phyloP scores from a whole-genome alignment of 2,113 vertebrate species.

The Strix aluco region DNA sequence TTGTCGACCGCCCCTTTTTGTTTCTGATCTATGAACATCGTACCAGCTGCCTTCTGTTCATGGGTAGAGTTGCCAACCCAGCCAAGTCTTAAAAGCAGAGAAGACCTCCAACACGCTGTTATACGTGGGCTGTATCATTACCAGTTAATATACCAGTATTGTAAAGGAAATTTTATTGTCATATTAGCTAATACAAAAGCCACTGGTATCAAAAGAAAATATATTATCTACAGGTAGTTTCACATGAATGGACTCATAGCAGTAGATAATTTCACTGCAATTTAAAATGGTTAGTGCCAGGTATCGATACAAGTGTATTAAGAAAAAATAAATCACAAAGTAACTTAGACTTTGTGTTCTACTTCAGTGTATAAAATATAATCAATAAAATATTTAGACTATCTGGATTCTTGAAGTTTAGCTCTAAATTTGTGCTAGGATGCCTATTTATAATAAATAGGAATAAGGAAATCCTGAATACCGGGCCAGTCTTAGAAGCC shows the following conservation, averaged over 20 bases:
- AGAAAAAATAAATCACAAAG: not conserved
- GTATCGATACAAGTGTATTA: not conserved
- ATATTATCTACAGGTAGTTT: not conserved
- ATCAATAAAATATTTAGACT: conserved; percentile 59
- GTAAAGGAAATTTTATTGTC: not conserved
- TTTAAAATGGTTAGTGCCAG: not conserved
- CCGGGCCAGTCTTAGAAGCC: not conserved
- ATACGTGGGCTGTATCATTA: not conserved
- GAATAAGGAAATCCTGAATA: not conserved
- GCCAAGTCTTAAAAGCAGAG: conserved; percentile 63
- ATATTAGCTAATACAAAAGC: not conserved
- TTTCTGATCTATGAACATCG: conserved; percentile 95
- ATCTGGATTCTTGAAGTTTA: not conserved
- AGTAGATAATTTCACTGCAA: conserved; percentile 33
- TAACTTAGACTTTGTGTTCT: not conserved
- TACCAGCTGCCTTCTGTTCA: conserved; percentile 92
- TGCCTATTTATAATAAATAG: not conserved
- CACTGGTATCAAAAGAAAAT: not conserved
- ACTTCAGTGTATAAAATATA: conserved; percentile 18
- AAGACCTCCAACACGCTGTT: not conserved
- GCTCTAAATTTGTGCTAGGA: not conserved
- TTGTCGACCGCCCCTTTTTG: conserved; percentile 88
- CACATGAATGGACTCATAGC: not conserved
- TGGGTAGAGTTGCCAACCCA: conserved; percentile 91
- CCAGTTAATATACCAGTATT: not conserved